Conservation (phyloP, 2,797 vertebrate species). For the Gorsachius magnificus region DNA sequence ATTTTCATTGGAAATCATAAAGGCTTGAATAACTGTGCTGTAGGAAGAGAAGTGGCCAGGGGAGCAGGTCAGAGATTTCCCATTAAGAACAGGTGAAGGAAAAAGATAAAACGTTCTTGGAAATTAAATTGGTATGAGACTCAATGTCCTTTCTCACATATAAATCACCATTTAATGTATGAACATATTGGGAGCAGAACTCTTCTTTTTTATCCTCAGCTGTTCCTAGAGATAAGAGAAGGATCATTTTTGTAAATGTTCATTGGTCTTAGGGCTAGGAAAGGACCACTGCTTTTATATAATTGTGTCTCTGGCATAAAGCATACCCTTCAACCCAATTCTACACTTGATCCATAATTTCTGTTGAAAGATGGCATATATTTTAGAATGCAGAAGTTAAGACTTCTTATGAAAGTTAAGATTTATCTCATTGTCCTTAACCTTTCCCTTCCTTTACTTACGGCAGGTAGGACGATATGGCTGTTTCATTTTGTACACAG, state of each 20-base stretch:
- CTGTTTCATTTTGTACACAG: not conserved
- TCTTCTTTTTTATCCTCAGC: not conserved
- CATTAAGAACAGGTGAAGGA: not conserved
- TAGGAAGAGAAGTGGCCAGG: not conserved
- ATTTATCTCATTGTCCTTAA: not conserved
- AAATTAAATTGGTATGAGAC: not conserved
- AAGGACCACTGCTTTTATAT: not conserved
- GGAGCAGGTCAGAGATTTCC: not conserved
- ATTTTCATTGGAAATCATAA: not conserved
- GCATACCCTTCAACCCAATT: not conserved
- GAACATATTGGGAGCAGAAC: not conserved
- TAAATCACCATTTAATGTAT: not conserved
- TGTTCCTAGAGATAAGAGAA: not conserved
- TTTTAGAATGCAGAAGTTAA: not conserved
- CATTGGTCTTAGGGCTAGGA: not conserved
- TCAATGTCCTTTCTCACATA: not conserved
- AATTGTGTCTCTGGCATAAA: not conserved
- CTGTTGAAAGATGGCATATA: not conserved
- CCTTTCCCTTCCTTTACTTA: not conserved
- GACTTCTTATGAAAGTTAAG: not conserved
- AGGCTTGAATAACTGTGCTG: not conserved
- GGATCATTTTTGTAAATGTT: not conserved
- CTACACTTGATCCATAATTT: not conserved
- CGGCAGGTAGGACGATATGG: accelerated
- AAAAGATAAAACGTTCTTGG: not conserved